Conservation (phyloP, 2,797 vertebrate species). For the Thunnus albacares region DNA sequence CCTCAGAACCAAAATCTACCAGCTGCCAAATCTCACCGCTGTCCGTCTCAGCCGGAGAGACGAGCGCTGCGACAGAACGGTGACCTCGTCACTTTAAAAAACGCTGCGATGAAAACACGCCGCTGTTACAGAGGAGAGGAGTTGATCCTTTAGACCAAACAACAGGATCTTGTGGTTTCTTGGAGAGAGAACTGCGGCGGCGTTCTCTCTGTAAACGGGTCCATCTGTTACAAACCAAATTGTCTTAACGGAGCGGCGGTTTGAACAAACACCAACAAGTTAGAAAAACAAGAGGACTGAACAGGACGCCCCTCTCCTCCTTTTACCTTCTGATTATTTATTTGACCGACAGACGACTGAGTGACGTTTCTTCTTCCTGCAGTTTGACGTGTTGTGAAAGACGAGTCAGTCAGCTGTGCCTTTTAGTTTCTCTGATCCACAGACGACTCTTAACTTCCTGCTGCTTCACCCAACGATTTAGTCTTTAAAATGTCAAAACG, state of each 20-base stretch:
- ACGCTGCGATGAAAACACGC: background rate
- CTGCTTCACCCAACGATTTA: too few relatives aligned
- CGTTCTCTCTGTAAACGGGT: background rate
- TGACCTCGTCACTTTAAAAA: background rate
- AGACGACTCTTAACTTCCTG: background rate
- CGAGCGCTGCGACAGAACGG: background rate
- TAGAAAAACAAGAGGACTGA: background rate
- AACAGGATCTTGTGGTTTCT: background rate
- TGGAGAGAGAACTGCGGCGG: background rate
- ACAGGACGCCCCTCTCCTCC: background rate
- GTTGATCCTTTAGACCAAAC: background rate
- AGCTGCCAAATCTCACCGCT: conserved; percentile 62
- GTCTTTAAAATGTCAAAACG: background rate
- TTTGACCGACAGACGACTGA: conserved; percentile 5
- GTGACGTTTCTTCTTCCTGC: background rate
- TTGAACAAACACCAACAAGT: background rate
- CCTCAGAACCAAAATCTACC: conserved; percentile 76
- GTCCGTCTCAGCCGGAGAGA: conserved; percentile 1
- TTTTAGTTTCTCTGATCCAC: conserved; percentile 15
- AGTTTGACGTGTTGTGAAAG: background rate
- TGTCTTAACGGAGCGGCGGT: conserved; percentile 32
- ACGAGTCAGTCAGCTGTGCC: conserved; percentile 16
- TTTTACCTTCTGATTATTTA: conserved; percentile 23
- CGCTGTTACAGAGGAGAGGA: background rate
- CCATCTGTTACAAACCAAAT: conserved; percentile 29